These are phyloP conservation scores for Microctenopoma stevenorrisi DNA, from an alignment of 2,797 vertebrate species.

Conservation along the genomic window DNA sequence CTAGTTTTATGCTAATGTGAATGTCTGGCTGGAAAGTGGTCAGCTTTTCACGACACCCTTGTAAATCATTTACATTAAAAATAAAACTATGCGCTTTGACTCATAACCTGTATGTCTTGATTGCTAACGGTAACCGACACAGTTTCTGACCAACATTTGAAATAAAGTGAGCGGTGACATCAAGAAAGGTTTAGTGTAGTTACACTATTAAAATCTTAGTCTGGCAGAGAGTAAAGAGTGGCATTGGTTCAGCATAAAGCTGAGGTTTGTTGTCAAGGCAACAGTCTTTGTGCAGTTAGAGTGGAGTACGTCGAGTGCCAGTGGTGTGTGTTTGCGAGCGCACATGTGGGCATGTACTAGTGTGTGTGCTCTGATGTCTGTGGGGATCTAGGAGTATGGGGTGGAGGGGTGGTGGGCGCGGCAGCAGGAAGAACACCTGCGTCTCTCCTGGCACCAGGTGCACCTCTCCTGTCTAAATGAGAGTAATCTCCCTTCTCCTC, in stretches of 20 bases:
- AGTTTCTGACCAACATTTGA: constrained; percentile 30
- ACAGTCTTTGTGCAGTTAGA: constrained; percentile 63
- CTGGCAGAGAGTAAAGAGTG: constrained; percentile 68
- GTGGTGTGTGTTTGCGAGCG: constrained; percentile 29
- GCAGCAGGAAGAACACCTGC: constrained; percentile 82
- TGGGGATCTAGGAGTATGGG: constrained; percentile 66
- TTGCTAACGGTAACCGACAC: constrained; percentile 12
- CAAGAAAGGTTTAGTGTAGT: constrained; percentile 34
- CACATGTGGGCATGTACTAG: constrained; percentile 50
- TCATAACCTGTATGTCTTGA: constrained; percentile 3
- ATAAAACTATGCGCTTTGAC: constrained; percentile 10
- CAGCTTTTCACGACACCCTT: not conserved
- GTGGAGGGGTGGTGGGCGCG: constrained; percentile 56
- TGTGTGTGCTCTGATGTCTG: constrained; percentile 63
- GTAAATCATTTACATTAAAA: not conserved
- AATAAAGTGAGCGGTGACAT: constrained; percentile 29
- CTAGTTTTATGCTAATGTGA: constrained; percentile 11
- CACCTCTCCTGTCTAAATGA: constrained; percentile 82
- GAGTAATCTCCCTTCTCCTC: constrained; percentile 79
- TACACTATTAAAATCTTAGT: constrained; percentile 61
- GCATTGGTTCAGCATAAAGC: constrained; percentile 73
- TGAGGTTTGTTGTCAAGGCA: constrained; percentile 78
- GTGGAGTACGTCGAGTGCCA: constrained; percentile 52
- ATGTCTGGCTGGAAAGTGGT: not conserved
- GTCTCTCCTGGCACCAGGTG: constrained; percentile 84